Evolutionary conservation across 1,140 invertebrate species (phyloP).

Genomic region (Zaprionus ornatus): DNA sequence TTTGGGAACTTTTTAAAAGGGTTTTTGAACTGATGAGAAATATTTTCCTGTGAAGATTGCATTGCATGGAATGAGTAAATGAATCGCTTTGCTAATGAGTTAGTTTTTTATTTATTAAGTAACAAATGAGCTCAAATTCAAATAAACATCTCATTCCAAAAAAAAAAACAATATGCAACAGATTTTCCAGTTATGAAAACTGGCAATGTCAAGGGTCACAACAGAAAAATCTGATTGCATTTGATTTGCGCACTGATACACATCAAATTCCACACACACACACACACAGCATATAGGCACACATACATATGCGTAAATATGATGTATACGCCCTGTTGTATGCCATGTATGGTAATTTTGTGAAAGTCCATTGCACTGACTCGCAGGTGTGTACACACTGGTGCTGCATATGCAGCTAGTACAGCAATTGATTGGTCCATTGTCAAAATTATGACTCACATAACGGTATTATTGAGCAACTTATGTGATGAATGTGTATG

Average conservation of each 20-base stretch:
- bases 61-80: too few species aligned
- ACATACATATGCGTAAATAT: neutral
- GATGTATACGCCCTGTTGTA: constrained; percentile 2
- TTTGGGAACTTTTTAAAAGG: neutral
- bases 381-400: constrained; percentile 17
- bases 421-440: constrained; percentile 5
- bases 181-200: neutral
- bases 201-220: neutral
- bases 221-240: neutral
- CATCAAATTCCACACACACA: neutral
- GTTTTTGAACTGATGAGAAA: neutral
- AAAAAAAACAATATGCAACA: neutral
- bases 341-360: neutral
- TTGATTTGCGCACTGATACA: constrained; percentile 9
- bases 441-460: constrained; percentile 20
- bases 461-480: constrained; percentile 24
- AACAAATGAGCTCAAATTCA: too few species aligned
- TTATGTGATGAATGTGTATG: constrained; percentile 22
- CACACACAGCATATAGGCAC: neutral
- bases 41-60: too few species aligned
- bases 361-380: constrained; percentile 32
- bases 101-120: too few species aligned
- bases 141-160: too few species aligned
- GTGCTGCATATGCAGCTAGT: neutral
- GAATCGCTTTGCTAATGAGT: too few species aligned